phyloP scores from a whole-genome alignment of 2,113 vertebrate genomes.

The Delphinus delphis region DNA sequence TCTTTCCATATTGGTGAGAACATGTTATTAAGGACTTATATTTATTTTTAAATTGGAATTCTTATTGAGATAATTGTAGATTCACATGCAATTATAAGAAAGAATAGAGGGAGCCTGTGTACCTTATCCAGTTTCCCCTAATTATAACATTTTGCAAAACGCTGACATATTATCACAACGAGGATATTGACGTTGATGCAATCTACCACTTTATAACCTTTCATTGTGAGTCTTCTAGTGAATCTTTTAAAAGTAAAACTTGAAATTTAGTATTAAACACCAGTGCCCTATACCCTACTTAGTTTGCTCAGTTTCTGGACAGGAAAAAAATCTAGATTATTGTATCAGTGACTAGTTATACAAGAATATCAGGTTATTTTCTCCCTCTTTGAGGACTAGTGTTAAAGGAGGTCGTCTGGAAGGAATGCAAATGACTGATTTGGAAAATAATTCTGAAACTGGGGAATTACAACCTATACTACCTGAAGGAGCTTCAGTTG shows the following conservation, averaged over 20 bases:
- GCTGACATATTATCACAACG: not conserved
- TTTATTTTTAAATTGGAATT: constrained; percentile 12
- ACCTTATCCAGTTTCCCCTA: not conserved
- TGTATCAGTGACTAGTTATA: not conserved
- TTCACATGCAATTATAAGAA: constrained; percentile 23
- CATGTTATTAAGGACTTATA: not conserved
- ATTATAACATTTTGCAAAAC: not conserved
- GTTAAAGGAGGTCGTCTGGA: constrained; percentile 81
- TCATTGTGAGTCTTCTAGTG: not conserved
- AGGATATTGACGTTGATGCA: not conserved
- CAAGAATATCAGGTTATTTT: constrained; percentile 13
- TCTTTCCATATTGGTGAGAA: constrained; percentile 3
- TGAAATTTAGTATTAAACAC: constrained; percentile 34
- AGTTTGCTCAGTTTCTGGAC: not conserved
- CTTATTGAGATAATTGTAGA: not conserved
- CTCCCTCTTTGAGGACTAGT: constrained; percentile 69
- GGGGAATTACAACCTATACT: constrained; percentile 85
- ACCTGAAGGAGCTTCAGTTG: constrained; percentile 85
- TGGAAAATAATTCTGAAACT: constrained; percentile 85
- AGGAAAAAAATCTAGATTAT: constrained; percentile 23
- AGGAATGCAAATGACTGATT: constrained; percentile 79
- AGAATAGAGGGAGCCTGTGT: not conserved
- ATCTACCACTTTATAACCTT: not conserved
- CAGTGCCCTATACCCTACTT: not conserved
- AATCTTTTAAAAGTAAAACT: not conserved